phyloP scores from a whole-genome alignment of 2,113 vertebrate species.

The Lasiurus cinereus region DNA sequence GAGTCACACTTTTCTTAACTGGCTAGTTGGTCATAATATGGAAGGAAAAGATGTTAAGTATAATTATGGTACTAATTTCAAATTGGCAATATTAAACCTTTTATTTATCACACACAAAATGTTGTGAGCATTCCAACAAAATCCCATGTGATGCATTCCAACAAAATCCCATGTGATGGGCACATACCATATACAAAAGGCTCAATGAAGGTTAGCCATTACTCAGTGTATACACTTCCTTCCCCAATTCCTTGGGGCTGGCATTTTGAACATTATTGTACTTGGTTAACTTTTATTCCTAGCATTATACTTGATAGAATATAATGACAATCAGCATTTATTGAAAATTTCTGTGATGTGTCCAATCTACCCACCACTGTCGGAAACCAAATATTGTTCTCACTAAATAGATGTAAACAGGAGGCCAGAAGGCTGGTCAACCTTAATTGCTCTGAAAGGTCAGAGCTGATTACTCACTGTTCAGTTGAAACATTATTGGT shows the following conservation, averaged over 20 bases:
- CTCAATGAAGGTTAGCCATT: neutral
- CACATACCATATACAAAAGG: neutral
- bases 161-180: neutral
- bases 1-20: neutral
- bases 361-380: neutral
- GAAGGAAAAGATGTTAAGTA: conserved; percentile 11
- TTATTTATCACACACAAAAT: conserved; percentile 24
- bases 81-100: conserved; percentile 15
- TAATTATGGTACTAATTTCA: conserved; percentile 14
- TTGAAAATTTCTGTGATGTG: neutral
- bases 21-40: neutral
- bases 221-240: neutral
- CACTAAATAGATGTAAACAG: too few relatives aligned
- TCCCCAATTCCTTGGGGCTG: neutral
- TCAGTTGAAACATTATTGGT: too few relatives aligned
- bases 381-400: too few relatives aligned
- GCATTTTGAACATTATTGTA: neutral
- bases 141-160: neutral
- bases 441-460: too few relatives aligned
- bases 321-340: neutral
- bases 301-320: neutral
- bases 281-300: neutral
- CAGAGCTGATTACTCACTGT: too few relatives aligned
- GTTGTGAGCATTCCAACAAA: conserved; percentile 32
- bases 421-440: too few relatives aligned